These are phyloP conservation scores for Solea solea DNA, from an alignment of 2,113 vertebrate species.

Conservation along the genomic window DNA sequence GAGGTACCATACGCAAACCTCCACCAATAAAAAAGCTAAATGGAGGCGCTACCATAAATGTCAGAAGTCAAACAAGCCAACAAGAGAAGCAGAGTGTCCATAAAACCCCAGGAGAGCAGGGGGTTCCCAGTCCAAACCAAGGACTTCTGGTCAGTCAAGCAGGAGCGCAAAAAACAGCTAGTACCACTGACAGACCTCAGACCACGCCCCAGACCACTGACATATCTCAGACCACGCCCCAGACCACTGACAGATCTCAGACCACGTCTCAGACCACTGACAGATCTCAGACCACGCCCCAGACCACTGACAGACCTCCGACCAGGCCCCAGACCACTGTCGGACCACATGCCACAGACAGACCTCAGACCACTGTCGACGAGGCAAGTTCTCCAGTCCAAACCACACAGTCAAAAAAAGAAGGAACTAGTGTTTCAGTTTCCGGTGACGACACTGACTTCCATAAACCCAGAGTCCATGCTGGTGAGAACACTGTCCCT, in stretches of 20 bases:
- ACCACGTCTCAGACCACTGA: too few relatives aligned
- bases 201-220: too few relatives aligned
- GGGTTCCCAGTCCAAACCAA: background rate
- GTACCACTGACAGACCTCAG: too few relatives aligned
- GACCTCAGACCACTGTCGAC: too few relatives aligned
- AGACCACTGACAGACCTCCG: too few relatives aligned
- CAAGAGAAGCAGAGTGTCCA: slow-evolving; percentile 4
- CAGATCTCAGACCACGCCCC: too few relatives aligned
- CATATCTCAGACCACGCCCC: too few relatives aligned
- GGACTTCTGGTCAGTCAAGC: background rate
- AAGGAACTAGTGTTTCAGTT: background rate
- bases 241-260: too few relatives aligned
- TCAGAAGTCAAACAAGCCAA: slow-evolving; percentile 17
- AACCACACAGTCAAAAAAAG: background rate
- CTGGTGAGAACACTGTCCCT: background rate
- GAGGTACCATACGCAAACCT: slow-evolving; percentile 17
- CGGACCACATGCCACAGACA: too few relatives aligned
- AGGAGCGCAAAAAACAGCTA: background rate
- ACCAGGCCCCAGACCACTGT: too few relatives aligned
- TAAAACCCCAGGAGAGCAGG: background rate
- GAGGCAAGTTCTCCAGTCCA: background rate
- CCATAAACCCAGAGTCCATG: background rate
- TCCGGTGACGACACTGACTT: background rate
- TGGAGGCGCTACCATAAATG: background rate
- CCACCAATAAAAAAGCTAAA: slow-evolving; percentile 27